Percentiles rank a stretch among this genome's conserved stretches.
Conservation (phyloP, 64 coral and sea anemone genomes). For the Dendrophyllia cribrosa region DNA sequence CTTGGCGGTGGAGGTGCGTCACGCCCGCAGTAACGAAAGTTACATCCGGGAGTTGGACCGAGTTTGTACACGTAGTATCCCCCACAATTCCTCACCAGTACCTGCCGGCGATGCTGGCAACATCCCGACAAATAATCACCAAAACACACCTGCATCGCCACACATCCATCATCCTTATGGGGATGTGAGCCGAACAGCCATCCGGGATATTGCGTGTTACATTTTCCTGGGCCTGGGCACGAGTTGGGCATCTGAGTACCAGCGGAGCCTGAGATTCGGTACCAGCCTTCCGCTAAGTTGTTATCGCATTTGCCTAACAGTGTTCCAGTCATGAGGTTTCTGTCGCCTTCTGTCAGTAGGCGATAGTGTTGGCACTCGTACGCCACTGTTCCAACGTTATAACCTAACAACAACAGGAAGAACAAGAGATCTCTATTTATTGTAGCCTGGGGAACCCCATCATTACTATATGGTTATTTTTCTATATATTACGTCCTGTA, state of each 20-base stretch:
- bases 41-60: constrained; percentile 58
- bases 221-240: constrained; percentile 43
- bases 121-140: constrained; percentile 65
- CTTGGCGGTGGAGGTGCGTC: not conserved
- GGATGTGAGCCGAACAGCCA: constrained; percentile 87
- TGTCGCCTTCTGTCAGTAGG: constrained; percentile 63
- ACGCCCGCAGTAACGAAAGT: constrained; percentile 73
- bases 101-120: constrained; percentile 48
- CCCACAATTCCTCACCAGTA: constrained; percentile 90
- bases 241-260: constrained; percentile 73
- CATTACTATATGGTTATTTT: no score
- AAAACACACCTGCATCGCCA: constrained; percentile 81
- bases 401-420: constrained; percentile 38
- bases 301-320: constrained; percentile 76
- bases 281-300: constrained; percentile 92
- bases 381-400: constrained; percentile 76
- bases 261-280: constrained; percentile 74
- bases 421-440: not conserved
- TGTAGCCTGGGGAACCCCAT: no score
- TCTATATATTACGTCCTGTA: no score
- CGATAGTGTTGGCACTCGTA: constrained; percentile 95
- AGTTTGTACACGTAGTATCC: constrained; percentile 88
- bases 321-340: constrained; percentile 47
- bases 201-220: constrained; percentile 79
- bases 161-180: constrained; percentile 76